A percentile compares a stretch with the other conserved stretches of the same genome.
These are phyloP conservation scores for Polydrusus cervinus DNA, from an alignment of 2,888 invertebrate genomes.

Conservation along the genomic window DNA sequence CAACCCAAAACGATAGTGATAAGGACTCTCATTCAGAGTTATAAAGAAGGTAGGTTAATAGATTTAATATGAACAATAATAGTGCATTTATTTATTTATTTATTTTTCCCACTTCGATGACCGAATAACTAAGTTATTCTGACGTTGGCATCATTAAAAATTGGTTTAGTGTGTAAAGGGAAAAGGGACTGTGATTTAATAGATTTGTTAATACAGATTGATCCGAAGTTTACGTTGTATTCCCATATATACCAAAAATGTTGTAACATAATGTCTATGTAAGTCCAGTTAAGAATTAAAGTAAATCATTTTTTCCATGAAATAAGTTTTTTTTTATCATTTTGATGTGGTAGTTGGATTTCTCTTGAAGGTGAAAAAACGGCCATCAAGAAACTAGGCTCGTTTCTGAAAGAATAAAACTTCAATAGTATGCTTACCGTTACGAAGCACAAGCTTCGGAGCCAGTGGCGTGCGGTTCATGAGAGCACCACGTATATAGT, in stretches of 20 bases:
- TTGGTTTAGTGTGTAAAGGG: neutral
- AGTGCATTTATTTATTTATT: conserved; percentile 55
- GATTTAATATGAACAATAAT: conserved; percentile 52
- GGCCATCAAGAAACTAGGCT: too few species aligned
- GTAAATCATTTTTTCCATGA: conserved; percentile 19
- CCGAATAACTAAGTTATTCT: conserved; percentile 27
- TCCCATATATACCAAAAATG: conserved; percentile 13
- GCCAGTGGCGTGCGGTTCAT: too few species aligned
- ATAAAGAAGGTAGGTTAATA: conserved; percentile 56
- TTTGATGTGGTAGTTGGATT: neutral
- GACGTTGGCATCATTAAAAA: neutral
- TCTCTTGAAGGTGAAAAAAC: neutral
- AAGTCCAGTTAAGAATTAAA: conserved; percentile 6
- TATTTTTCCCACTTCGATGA: conserved; percentile 30
- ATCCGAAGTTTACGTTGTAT: conserved; percentile 2
- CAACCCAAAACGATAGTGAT: conserved; percentile 56
- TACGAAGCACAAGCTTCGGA: too few species aligned
- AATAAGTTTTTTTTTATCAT: neutral
- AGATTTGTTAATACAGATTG: conserved; percentile 10
- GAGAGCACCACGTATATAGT: too few species aligned
- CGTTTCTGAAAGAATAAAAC: too few species aligned
- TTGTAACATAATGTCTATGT: conserved; percentile 2
- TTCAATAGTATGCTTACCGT: too few species aligned
- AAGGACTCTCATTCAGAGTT: conserved; percentile 64
- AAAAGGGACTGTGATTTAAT: conserved; percentile 31